phyloP scores from a whole-genome alignment of 2,888 invertebrate species.

The Physocephala rufipes region DNA sequence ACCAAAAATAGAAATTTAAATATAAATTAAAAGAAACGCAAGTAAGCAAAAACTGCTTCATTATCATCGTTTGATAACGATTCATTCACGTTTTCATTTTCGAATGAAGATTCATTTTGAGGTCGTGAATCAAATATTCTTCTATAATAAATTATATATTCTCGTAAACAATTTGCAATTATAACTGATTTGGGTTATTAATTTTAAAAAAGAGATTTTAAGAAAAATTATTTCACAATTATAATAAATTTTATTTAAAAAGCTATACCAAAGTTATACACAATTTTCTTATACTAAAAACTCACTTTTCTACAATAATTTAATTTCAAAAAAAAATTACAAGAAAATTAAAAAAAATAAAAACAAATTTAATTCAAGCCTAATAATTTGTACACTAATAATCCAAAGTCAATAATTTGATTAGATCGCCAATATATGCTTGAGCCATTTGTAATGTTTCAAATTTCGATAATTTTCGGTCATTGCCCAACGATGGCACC shows the following conservation, averaged over 20 bases:
- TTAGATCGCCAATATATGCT: conserved; percentile 76
- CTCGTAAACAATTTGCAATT: no score
- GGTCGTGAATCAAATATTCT: no score
- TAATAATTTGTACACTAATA: conserved; percentile 44
- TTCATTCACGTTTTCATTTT: no score
- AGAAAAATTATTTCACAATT: background rate
- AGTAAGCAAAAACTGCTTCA: no score
- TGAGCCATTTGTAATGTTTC: conserved; percentile 84
- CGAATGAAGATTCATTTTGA: no score
- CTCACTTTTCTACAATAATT: no score
- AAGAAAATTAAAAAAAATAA: background rate
- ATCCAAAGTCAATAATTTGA: conserved; percentile 69
- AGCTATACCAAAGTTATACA: background rate
- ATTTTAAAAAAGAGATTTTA: no score
- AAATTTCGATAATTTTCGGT: conserved; percentile 78
- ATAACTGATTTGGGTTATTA: no score
- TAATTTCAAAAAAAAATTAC: background rate
- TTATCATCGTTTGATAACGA: no score
- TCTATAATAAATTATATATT: no score
- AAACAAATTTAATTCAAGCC: background rate
- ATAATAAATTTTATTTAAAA: background rate
- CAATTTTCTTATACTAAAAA: background rate
- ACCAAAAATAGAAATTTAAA: no score
- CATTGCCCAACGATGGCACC: conserved; percentile 75
- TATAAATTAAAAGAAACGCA: no score